Conservation (phyloP, 2,797 vertebrate species). For the Muraenolepis orangiensis region DNA sequence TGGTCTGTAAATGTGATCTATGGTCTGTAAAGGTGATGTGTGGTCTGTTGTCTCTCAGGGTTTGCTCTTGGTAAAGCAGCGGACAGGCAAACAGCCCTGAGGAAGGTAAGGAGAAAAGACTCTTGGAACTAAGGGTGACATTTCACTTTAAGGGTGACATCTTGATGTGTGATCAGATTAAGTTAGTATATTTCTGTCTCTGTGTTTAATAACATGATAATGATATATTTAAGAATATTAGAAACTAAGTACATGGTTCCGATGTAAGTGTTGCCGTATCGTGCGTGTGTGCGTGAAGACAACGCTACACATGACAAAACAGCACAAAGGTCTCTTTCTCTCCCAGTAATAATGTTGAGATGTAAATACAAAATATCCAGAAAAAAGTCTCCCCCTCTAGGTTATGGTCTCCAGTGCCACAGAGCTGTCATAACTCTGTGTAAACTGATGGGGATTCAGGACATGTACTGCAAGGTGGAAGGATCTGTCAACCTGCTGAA, state of each 20-base stretch:
- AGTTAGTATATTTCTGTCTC: too few species aligned
- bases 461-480: conserved; percentile 87
- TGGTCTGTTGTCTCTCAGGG: conserved; percentile 66
- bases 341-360: too few species aligned
- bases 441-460: conserved; percentile 88
- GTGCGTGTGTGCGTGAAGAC: conserved; percentile 58
- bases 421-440: conserved; percentile 90
- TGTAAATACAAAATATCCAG: too few species aligned
- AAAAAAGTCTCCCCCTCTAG: conserved; percentile 62
- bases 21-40: too few species aligned
- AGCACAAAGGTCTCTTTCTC: conserved; percentile 68
- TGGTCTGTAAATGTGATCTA: too few species aligned
- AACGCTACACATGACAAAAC: conserved; percentile 82
- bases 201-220: too few species aligned
- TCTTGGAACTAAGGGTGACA: not conserved
- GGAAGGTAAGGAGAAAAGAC: conserved; percentile 80
- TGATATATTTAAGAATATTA: too few species aligned
- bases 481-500: conserved; percentile 87
- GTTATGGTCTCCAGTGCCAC: conserved; percentile 91
- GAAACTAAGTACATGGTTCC: too few species aligned
- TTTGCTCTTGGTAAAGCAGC: conserved; percentile 90
- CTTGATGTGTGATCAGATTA: too few species aligned
- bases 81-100: conserved; percentile 81
- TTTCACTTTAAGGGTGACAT: not conserved
- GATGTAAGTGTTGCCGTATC: too few species aligned